Conservation (phyloP, 2,888 invertebrate genomes). For the Glaucopsyche alexis region DNA sequence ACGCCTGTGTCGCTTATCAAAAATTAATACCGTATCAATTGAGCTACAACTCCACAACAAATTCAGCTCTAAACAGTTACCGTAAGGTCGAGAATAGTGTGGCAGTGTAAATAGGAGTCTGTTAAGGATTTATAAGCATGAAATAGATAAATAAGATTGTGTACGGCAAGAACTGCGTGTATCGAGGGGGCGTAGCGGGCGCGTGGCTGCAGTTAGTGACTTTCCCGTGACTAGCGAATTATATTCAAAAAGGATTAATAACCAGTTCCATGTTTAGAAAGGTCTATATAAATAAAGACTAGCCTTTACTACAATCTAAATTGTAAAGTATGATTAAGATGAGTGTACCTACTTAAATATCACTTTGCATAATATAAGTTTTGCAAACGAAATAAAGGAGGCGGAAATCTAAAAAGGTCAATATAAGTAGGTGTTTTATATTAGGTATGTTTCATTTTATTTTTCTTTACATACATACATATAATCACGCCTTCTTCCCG, state of each 20-base stretch:
- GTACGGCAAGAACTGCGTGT: conserved; percentile 56
- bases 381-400: too few relatives aligned
- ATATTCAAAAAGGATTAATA: conserved; percentile 26
- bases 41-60: conserved; percentile 24
- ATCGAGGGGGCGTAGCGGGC: conserved; percentile 65
- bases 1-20: conserved; percentile 51
- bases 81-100: conserved; percentile 35
- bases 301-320: too few relatives aligned
- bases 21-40: conserved; percentile 45
- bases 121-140: conserved; percentile 54
- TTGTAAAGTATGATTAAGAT: too few relatives aligned
- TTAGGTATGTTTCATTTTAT: too few relatives aligned
- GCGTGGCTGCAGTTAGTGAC: conserved; percentile 63
- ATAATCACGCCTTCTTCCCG: too few relatives aligned
- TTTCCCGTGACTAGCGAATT: conserved; percentile 66
- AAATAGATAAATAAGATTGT: conserved; percentile 68
- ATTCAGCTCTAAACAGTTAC: conserved; percentile 15
- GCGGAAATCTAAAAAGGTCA: too few relatives aligned
- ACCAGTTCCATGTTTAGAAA: conserved; percentile 1
- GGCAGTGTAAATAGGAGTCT: conserved; percentile 37
- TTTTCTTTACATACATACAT: too few relatives aligned
- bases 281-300: not conserved
- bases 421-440: too few relatives aligned
- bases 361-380: too few relatives aligned
- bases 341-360: too few relatives aligned